Base-by-base conservation (phyloP, 2,888 invertebrate genomes). In the Heliconius ismenius region DNA sequence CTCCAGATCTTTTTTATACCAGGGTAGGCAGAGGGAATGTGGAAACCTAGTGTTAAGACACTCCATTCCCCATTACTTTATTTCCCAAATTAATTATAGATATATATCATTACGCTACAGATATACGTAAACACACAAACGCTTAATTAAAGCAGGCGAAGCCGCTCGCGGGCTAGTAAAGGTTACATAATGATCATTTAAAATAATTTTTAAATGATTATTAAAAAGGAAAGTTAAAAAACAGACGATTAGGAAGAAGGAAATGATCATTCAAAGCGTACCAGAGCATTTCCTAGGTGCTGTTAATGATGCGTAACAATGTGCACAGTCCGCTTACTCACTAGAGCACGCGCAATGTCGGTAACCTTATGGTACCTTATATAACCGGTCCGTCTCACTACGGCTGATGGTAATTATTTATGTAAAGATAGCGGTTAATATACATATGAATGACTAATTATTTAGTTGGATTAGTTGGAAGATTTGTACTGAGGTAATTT, bases 281-380 rank as follows among this genome's bases (percentile, higher is more conserved):
- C 32, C 62, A 74, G 68, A 77, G 64, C 75, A 75, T 75, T 79
- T 81, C 80, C 76, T 72, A 68, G 68, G 63, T 76, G 65, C 67
- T 67, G 62, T 75, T 79, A 80, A 80, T 81, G 78, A 76, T 60
- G 67, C 77, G 70, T 63, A 81, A 79, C 78, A 76, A 72, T 76
- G 73, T 65, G 75, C 76, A 76, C 79, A 78, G 78, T 76, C 79
- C 79, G 81, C 78, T 76, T 68, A 79, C 76, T 72, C 79, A 79
- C 58, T 21, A 21, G 54, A 54, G 81, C 80, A 81, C 82, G 82
- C 83, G 82, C 82, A 80, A 82, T 85, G 88, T 89, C 87, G 86
- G 83, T 88, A 85, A 90, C 88, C 90, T 86, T 87, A 85, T 75
- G 78, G 75, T 73, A 60, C 65, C 63, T 91, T 90, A 88, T 85